A percentile compares a stretch with the other conserved stretches of the same genome.
Conservation (phyloP, 1,140 invertebrate genomes). For the Diorhabda elongata region DNA sequence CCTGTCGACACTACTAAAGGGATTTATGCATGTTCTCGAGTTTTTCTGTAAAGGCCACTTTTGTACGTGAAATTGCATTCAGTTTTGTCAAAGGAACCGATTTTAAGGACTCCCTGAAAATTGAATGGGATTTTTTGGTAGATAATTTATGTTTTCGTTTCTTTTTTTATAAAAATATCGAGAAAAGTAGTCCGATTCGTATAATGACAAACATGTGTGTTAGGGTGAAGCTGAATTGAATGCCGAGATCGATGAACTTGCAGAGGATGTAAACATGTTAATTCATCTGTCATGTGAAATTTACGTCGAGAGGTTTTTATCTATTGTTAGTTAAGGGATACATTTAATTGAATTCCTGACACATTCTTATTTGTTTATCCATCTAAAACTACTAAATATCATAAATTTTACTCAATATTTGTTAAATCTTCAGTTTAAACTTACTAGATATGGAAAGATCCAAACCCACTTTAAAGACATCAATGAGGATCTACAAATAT, state of each 20-base stretch:
- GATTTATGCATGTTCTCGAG: constrained; percentile 35
- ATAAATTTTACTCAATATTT: no score
- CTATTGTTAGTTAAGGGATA: no score
- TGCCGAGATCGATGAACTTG: neutral
- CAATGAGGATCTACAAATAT: no score
- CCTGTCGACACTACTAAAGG: constrained; percentile 36
- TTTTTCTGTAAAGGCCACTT: constrained; percentile 35
- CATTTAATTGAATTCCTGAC: no score
- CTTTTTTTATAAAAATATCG: constrained; percentile 7
- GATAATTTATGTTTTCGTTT: constrained; percentile 15
- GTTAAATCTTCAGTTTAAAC: no score
- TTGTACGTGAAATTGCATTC: constrained; percentile 37
- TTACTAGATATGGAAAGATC: no score
- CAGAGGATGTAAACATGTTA: neutral
- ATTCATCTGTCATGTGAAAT: neutral
- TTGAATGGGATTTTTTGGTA: constrained; percentile 8
- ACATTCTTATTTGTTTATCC: no score
- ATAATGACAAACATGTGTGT: neutral
- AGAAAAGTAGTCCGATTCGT: neutral
- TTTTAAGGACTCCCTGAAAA: constrained; percentile 23
- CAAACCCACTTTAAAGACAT: no score
- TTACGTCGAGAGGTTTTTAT: no score
- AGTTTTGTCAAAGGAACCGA: constrained; percentile 30
- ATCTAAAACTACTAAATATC: no score
- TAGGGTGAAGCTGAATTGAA: neutral